Base-by-base conservation (phyloP, 2,888 invertebrate species). In the Achlya flavicornis region DNA sequence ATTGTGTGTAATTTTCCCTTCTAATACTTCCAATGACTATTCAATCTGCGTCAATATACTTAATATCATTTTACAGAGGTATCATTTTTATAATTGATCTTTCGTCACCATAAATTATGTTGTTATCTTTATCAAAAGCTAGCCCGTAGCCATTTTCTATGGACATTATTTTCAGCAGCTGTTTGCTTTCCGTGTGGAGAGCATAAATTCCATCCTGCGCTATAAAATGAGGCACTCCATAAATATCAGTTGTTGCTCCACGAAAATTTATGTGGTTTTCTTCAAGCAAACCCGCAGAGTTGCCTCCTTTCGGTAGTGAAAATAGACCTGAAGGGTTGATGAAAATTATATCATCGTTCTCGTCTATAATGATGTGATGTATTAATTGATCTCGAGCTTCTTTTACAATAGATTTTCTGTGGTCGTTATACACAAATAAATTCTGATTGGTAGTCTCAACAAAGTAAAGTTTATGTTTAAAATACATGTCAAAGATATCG, bases 401-500 rank as follows among this genome's bases (percentile, higher is more conserved):
- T 11, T 75, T 63, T 1, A 88, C 69, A 11, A 76, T 68, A 3
- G 43, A 58, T 41, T 72, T 72, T 64, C 69, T 71, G 4, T 74
- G 75, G 33, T 84, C 68, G 64, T 70, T 80, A 3, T 79, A 78
- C 11, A 78, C 62, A 46, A 81, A 78, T 16, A 89, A 69, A 67
- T 80, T 77, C 53, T 89, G 85, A 60, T 79, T 80, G 6, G 80
- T 73, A 3, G 89, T 89, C 58, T 89, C 88, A 12, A 87, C 84
- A 59, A 81, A 88, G 70, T 87, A 89, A 32, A 89, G 74, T 16
- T 83, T 62, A 33, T 85, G 76, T 26, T 78, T 76, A 65, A 80
- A 85, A 65, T 74, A 83, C 87, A 89, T 88, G 66, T 89, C 87
- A 38, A 88, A 88, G 35, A 89, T 80, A 67, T 89, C 90, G 26